Conservation (phyloP, 2,888 invertebrate genomes). For the Parasteatoda lunata region DNA sequence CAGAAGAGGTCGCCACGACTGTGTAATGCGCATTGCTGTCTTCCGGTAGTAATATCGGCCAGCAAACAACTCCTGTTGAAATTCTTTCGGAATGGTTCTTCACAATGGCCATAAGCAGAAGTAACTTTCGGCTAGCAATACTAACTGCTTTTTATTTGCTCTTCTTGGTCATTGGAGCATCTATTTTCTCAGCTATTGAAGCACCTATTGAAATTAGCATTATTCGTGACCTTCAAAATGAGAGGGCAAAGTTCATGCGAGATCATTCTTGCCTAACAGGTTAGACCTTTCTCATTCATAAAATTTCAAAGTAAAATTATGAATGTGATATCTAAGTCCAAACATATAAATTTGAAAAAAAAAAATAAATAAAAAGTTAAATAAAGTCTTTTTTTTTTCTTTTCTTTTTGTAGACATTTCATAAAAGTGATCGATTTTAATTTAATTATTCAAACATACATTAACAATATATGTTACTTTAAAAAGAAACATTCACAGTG, state of each 20-base stretch:
- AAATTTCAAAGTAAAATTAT: too few species aligned
- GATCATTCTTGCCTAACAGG: constrained; percentile 81
- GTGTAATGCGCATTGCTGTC: constrained; percentile 53
- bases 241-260: constrained; percentile 79
- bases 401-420: too few species aligned
- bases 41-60: constrained; percentile 24
- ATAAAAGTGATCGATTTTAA: too few species aligned
- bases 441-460: too few species aligned
- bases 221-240: constrained; percentile 77
- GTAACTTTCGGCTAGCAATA: constrained; percentile 72
- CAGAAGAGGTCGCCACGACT: constrained; percentile 39
- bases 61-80: constrained; percentile 12
- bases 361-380: too few species aligned
- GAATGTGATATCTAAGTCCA: too few species aligned
- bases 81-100: not conserved
- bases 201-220: constrained; percentile 81
- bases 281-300: constrained; percentile 74
- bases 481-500: too few species aligned
- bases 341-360: too few species aligned
- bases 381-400: too few species aligned
- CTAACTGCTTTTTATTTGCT: constrained; percentile 77
- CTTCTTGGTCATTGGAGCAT: constrained; percentile 83
- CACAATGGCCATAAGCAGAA: constrained; percentile 70
- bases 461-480: too few species aligned
- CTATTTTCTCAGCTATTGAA: constrained; percentile 87